A percentile compares a stretch with the other conserved stretches of the same genome.
These are phyloP conservation scores for Cryptoblepharus egeriae DNA, from an alignment of 2,797 vertebrate species.

Conservation along the genomic window DNA sequence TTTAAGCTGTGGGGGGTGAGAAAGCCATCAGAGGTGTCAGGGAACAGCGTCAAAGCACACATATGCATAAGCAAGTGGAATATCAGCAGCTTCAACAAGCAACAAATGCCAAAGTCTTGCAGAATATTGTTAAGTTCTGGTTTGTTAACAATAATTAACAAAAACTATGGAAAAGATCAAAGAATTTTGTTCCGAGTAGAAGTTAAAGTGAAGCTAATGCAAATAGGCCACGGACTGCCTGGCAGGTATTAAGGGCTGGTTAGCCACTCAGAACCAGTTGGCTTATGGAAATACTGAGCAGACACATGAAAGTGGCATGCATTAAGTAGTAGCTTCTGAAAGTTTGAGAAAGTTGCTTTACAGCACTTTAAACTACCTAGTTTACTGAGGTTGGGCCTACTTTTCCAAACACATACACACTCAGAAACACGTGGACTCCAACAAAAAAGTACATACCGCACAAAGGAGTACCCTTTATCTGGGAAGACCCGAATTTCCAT, in stretches of 20 bases:
- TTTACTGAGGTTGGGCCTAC: not conserved
- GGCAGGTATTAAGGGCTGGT: too few relatives aligned
- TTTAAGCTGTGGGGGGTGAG: too few relatives aligned
- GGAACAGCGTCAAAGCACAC: not conserved
- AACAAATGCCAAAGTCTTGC: not conserved
- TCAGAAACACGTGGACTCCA: not conserved
- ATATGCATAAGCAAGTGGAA: too few relatives aligned
- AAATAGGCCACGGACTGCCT: too few relatives aligned
- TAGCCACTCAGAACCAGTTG: too few relatives aligned
- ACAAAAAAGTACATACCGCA: slow-evolving; percentile 81
- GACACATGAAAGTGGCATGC: not conserved
- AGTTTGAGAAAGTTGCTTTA: not conserved
- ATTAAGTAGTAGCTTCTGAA: not conserved
- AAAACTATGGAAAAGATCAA: too few relatives aligned
- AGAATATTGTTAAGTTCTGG: not conserved
- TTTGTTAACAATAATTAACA: too few relatives aligned
- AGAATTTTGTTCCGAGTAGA: too few relatives aligned
- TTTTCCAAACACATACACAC: not conserved
- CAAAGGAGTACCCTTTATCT: slow-evolving; percentile 98
- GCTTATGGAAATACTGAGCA: not conserved
- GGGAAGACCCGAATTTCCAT: slow-evolving; percentile 98
- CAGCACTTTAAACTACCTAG: not conserved
- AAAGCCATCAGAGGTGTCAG: not conserved
- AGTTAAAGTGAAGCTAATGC: too few relatives aligned
- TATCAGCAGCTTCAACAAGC: not conserved